phyloP scores from a whole-genome alignment of 2,113 vertebrate species.

The Aldabrachelys gigantea region DNA sequence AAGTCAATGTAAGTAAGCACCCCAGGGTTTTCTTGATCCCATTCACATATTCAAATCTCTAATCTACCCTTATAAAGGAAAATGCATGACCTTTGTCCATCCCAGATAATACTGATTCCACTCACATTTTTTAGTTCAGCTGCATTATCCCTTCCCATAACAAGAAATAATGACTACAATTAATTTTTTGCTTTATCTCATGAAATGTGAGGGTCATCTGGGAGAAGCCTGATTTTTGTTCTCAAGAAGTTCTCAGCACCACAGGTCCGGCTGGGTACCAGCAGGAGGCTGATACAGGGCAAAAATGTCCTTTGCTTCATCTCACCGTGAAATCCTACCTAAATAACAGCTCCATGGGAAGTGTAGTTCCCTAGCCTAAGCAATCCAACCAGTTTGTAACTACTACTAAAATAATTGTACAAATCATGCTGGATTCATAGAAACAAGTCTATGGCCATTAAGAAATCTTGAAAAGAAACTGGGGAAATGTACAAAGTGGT shows the following conservation, averaged over 20 bases:
- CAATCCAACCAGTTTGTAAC: neutral
- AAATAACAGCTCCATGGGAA: neutral
- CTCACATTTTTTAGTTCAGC: neutral
- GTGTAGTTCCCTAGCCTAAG: neutral
- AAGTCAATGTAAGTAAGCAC: neutral
- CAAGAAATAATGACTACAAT: neutral
- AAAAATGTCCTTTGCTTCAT: neutral
- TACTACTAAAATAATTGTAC: neutral
- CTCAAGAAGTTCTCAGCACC: neutral
- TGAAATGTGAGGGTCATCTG: neutral
- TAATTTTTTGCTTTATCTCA: neutral
- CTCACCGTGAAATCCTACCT: neutral
- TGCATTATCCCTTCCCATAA: constrained; percentile 5
- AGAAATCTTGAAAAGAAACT: neutral
- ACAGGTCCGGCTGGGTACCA: neutral
- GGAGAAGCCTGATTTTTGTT: neutral
- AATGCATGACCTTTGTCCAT: neutral
- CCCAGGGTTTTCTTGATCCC: neutral
- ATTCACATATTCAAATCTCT: neutral
- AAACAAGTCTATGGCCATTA: neutral
- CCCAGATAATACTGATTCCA: neutral
- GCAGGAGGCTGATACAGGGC: neutral
- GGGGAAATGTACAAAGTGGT: neutral
- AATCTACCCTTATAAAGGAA: neutral
- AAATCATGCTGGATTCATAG: neutral